These are phyloP conservation scores for Monodelphis domestica DNA, from an alignment of 2,797 vertebrate species.

Conservation along the genomic window DNA sequence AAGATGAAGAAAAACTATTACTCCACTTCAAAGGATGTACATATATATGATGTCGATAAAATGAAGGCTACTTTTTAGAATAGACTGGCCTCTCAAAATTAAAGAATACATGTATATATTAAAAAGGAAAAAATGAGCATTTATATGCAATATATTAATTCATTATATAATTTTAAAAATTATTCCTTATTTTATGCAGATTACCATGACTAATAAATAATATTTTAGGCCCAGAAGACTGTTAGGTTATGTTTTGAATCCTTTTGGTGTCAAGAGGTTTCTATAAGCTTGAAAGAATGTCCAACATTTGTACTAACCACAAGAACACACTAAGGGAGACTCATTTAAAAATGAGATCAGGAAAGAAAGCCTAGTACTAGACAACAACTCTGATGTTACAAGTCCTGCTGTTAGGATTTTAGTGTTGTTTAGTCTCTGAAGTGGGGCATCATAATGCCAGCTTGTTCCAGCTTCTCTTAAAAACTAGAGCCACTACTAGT, in stretches of 20 bases:
- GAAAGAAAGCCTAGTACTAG: neutral
- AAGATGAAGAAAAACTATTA: constrained; percentile 37
- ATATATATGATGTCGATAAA: constrained; percentile 14
- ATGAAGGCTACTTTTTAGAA: constrained; percentile 16
- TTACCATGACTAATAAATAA: neutral
- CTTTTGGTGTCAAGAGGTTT: neutral
- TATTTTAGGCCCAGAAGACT: neutral
- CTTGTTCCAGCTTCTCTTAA: neutral
- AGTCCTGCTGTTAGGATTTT: neutral
- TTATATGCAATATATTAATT: constrained; percentile 4
- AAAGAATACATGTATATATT: too few relatives aligned
- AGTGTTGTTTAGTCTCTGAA: neutral
- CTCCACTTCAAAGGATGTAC: constrained; percentile 32
- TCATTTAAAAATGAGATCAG: constrained; percentile 47
- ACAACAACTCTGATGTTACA: neutral
- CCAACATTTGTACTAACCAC: constrained; percentile 13
- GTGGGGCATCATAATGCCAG: neutral
- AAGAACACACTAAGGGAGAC: neutral
- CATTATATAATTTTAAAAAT: neutral
- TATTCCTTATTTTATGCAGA: neutral
- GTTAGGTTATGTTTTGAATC: neutral
- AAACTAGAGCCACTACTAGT: neutral
- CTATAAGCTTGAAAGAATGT: constrained; percentile 14
- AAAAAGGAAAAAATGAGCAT: neutral
- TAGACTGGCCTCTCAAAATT: neutral